These are phyloP conservation scores for Sapayoa aenigma DNA, from an alignment of 2,113 vertebrate genomes.

Conservation along the genomic window DNA sequence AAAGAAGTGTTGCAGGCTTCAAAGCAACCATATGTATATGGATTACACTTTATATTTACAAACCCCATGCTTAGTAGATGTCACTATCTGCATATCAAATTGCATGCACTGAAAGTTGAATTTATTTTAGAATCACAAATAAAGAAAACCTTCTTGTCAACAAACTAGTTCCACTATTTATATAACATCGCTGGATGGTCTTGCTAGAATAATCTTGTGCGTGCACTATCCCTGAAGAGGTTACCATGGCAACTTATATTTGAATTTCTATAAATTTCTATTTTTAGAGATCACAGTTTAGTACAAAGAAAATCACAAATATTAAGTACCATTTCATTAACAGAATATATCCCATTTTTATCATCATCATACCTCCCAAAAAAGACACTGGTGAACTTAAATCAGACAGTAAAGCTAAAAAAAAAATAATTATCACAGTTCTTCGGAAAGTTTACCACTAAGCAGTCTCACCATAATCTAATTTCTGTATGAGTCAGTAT, in stretches of 20 bases:
- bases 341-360: conserved; percentile 3
- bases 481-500: neutral
- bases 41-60: neutral
- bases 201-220: conserved; percentile 55
- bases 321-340: conserved; percentile 37
- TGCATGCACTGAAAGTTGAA: neutral
- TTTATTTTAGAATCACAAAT: neutral
- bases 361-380: neutral
- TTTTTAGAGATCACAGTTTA: conserved; percentile 68
- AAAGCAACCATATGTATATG: neutral
- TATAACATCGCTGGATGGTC: conserved; percentile 60
- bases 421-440: neutral
- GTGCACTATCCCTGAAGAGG: conserved; percentile 66
- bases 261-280: conserved; percentile 76
- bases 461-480: neutral
- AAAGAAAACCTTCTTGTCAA: neutral
- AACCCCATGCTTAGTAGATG: neutral
- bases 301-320: conserved; percentile 48
- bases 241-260: conserved; percentile 78
- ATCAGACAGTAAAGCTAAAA: neutral
- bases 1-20: neutral
- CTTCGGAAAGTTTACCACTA: conserved; percentile 23
- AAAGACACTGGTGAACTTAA: neutral
- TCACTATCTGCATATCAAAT: neutral
- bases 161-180: conserved; percentile 53